These are phyloP conservation scores for Plodia interpunctella DNA, from an alignment of 1,140 invertebrate species.

Conservation along the genomic window DNA sequence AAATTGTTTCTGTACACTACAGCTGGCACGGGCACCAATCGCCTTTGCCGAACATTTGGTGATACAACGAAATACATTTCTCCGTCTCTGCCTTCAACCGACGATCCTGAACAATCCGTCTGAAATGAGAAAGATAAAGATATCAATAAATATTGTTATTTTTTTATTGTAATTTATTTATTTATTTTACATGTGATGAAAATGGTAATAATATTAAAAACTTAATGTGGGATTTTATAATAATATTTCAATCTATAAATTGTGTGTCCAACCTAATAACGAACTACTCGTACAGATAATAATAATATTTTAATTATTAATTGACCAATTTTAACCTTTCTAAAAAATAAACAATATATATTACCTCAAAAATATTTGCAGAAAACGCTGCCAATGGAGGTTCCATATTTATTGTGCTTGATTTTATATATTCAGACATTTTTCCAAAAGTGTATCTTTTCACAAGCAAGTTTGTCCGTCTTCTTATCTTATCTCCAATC, in stretches of 20 bases:
- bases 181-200: too few relatives aligned
- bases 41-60: constrained; percentile 85
- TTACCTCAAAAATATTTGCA: constrained; percentile 87
- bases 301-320: too few relatives aligned
- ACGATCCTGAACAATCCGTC: constrained; percentile 85
- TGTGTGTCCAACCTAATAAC: too few relatives aligned
- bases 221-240: too few relatives aligned
- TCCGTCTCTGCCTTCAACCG: constrained; percentile 85
- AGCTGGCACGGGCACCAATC: constrained; percentile 88
- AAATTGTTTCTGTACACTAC: constrained; percentile 86
- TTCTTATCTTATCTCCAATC: constrained; percentile 85
- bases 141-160: neutral
- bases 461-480: constrained; percentile 86
- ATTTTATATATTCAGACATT: constrained; percentile 85
- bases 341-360: constrained; percentile 22
- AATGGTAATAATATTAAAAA: too few relatives aligned
- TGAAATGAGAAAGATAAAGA: constrained; percentile 58
- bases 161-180: neutral
- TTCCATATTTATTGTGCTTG: constrained; percentile 81
- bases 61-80: constrained; percentile 91
- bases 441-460: constrained; percentile 87
- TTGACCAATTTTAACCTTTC: neutral
- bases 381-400: constrained; percentile 87
- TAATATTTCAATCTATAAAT: too few relatives aligned
- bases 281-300: too few relatives aligned